Evolutionary conservation across 2,113 vertebrate species (phyloP).

Genomic region (Mesembrinibis cayennensis): DNA sequence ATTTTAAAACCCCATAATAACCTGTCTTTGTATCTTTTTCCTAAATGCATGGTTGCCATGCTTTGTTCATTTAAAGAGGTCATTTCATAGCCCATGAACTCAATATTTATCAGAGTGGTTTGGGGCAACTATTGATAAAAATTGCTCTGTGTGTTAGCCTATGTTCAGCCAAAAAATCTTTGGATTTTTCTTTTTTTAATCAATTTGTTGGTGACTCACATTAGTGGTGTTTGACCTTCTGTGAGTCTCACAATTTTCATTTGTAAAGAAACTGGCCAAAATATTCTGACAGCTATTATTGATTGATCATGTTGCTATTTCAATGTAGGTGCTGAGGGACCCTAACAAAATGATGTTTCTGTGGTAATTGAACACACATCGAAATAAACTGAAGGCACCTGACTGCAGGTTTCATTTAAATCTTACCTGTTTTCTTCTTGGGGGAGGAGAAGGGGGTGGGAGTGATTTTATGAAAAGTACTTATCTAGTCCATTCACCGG

Average conservation of each 20-base stretch:
- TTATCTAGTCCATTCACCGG: not conserved
- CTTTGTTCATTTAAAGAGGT: not conserved
- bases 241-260: not conserved
- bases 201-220: not conserved
- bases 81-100: not conserved
- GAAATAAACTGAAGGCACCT: not conserved
- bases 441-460: not conserved
- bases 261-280: not conserved
- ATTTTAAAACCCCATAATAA: not conserved
- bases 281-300: not conserved
- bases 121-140: not conserved
- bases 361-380: not conserved
- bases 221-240: not conserved
- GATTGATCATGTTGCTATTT: not conserved
- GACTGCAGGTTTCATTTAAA: not conserved
- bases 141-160: not conserved
- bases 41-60: not conserved
- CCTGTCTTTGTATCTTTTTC: not conserved
- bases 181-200: not conserved
- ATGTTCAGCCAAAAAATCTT: not conserved
- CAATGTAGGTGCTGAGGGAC: not conserved
- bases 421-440: not conserved
- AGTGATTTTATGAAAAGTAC: not conserved
- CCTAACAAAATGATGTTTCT: not conserved
- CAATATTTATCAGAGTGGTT: not conserved